phyloP scores from a whole-genome alignment of 2,888 invertebrate genomes.

The Drymonia ruficornis region DNA sequence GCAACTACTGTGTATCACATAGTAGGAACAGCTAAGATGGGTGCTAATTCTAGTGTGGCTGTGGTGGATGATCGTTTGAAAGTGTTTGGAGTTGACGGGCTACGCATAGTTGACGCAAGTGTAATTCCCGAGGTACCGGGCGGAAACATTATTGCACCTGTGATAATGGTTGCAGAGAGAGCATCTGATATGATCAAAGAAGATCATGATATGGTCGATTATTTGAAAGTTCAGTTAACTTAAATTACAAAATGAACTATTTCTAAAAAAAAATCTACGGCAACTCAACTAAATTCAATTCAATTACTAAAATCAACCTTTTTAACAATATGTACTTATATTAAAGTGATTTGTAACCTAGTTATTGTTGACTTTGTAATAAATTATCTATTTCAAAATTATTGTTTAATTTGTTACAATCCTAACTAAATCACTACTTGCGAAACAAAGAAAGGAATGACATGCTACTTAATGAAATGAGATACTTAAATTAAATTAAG shows the following conservation, averaged over 20 bases:
- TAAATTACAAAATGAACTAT: background rate
- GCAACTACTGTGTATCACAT: background rate
- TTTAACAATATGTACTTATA: no score
- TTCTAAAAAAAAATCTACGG: no score
- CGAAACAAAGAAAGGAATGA: no score
- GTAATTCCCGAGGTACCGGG: constrained; percentile 27
- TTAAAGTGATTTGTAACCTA: no score
- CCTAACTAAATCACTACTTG: no score
- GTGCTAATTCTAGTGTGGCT: constrained; percentile 48
- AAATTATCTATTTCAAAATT: no score
- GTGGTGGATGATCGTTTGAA: constrained; percentile 73
- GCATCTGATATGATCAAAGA: constrained; percentile 30
- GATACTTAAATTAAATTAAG: no score
- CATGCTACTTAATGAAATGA: no score
- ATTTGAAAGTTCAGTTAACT: background rate
- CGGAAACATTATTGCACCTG: constrained; percentile 30
- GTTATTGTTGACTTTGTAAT: no score
- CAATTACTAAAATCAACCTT: no score
- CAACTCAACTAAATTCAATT: no score
- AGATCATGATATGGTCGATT: constrained; percentile 2
- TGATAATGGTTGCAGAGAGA: constrained; percentile 34
- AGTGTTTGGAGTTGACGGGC: constrained; percentile 72
- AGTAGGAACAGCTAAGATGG: constrained; percentile 3
- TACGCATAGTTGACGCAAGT: constrained; percentile 30
- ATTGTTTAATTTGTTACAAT: no score